Base-by-base conservation (phyloP, 2,113 vertebrate genomes). In the Ceyx cyanopectus region DNA sequence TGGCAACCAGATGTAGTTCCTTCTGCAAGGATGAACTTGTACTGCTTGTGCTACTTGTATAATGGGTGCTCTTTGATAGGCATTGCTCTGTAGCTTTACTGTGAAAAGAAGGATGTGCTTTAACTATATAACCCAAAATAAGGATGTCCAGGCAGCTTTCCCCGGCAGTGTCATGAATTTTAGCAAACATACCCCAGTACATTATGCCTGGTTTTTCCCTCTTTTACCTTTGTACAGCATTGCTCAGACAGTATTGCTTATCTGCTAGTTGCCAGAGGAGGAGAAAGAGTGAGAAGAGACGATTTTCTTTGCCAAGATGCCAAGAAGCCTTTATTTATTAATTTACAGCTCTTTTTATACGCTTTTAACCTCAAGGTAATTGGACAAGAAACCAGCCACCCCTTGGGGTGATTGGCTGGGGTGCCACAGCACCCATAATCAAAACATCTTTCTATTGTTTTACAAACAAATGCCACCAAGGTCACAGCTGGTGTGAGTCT, bases 171-270 rank as follows among this genome's bases (percentile, higher is more conserved):
- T 9, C 2, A 6, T 24, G 23, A 12, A 73, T 77, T 91, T 91
- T 51, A 79, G 54, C 41, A 54, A 89, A 82, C 14, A 32, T 79
- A 21, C 30, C 11, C 6, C 6, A 60, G 14, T 72, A 23, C 27
- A 72, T 86, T 53, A n/a, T 89, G 62, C 34, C 4, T 1, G 18
- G 34, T 46, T 8, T 3, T 1, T 1, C 1, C 5, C 0, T 2
- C 4, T 1, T 85, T 16, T 37, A 32, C 24, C 37, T 69, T 19
- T 29, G 14, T 54, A 37, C 19, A 77, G 41, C 5, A 14, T 34
- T 29, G 17, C n/a, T 23, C 30, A 46, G 66, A 81, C 37, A 37
- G 37, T 37, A 10, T 37, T 37, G 37, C 37, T 37, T 37, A 37
- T 37, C 37, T 37, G 37, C 37, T 37, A 10, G 9, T 37, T 10